A percentile compares a stretch with the other conserved stretches of the same genome.
These are phyloP conservation scores for Cirrhinus mrigala DNA, from an alignment of 2,797 vertebrate species.

Conservation along the genomic window DNA sequence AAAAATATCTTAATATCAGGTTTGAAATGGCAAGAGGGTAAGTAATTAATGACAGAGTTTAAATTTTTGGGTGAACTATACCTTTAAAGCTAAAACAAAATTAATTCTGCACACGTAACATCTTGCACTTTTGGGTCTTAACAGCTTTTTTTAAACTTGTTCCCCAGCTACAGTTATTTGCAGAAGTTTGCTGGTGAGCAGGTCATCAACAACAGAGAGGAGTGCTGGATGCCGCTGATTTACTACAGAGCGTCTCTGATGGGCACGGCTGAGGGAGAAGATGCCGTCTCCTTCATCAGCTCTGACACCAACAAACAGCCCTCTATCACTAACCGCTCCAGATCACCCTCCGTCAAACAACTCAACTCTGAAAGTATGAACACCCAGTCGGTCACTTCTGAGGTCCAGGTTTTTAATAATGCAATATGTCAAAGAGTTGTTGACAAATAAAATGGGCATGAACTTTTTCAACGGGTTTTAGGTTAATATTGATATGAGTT, in stretches of 20 bases:
- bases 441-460: neutral
- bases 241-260: constrained; percentile 87
- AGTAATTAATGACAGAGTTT: too few relatives aligned
- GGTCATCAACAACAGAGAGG: constrained; percentile 77
- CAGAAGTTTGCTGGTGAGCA: constrained; percentile 82
- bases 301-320: constrained; percentile 75
- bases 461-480: neutral
- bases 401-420: neutral
- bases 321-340: constrained; percentile 62
- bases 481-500: neutral
- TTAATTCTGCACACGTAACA: neutral
- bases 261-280: constrained; percentile 81
- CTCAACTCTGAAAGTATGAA: constrained; percentile 69
- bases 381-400: neutral
- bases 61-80: too few relatives aligned
- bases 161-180: constrained; percentile 83
- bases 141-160: neutral
- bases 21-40: too few relatives aligned
- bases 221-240: constrained; percentile 84
- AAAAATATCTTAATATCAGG: too few relatives aligned
- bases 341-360: constrained; percentile 66
- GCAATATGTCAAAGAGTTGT: neutral
- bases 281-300: constrained; percentile 79
- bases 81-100: neutral
- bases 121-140: neutral